Evolutionary conservation across 2,113 vertebrate genomes (phyloP).

Genomic region (Thermophis baileyi): DNA sequence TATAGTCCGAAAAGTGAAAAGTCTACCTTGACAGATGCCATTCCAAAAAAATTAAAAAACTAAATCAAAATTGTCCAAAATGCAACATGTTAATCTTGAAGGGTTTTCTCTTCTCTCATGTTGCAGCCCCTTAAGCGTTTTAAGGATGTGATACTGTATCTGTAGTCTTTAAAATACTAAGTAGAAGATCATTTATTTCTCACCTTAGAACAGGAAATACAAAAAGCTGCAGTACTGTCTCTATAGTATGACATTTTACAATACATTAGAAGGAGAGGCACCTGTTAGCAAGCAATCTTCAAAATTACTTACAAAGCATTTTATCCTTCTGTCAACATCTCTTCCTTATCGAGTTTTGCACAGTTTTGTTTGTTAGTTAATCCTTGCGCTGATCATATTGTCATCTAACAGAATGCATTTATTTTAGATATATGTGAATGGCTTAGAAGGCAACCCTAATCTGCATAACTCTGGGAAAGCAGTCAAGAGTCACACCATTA

Average conservation of each 20-base stretch:
- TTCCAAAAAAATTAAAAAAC: background rate
- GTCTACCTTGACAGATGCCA: background rate
- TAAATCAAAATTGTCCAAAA: background rate
- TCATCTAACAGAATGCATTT: background rate
- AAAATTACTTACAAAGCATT: background rate
- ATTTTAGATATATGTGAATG: background rate
- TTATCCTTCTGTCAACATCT: background rate
- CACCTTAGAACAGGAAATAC: background rate
- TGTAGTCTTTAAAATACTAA: conserved; percentile 4
- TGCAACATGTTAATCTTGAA: background rate
- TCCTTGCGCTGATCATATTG: background rate
- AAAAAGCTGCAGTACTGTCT: background rate
- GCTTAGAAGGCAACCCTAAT: background rate
- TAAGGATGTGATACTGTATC: background rate
- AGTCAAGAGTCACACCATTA: background rate
- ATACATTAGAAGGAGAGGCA: fast-evolving
- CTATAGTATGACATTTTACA: background rate
- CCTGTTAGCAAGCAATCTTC: background rate
- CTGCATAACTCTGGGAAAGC: background rate
- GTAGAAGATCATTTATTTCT: background rate
- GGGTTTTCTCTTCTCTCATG: background rate
- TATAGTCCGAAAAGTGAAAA: background rate
- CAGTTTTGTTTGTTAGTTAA: background rate
- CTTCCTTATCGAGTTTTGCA: background rate
- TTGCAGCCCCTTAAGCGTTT: background rate